Base-by-base conservation (phyloP, 2,888 invertebrate species). In the Melikaiella ostensackeni region DNA sequence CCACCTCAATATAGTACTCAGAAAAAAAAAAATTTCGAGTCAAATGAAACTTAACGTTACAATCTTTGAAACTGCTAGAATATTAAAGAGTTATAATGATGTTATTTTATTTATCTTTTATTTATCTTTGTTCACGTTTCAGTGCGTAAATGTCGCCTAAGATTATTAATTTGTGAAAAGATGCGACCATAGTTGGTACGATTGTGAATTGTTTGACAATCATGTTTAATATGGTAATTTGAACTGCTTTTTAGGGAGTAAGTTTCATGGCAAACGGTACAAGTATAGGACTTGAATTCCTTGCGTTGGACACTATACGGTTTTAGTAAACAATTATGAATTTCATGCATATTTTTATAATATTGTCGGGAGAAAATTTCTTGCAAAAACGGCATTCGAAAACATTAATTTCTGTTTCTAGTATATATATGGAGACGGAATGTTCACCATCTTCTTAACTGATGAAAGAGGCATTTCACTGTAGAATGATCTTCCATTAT, bases 321-420 rank as follows among this genome's bases (percentile, higher is more conserved):
- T 38, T 64, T 64, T 38, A 64, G 21, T 7, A 24, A 7, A 38
- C 64, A 64, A 7, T 42, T 35, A 38, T 42, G 64, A 16, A 64
- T 21, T 24, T 64, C 64, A n/a, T 64, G 64, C 13, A 35, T 6
- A 64, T 35, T 64, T 38, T 64, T 35, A 35, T 64, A 64, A 38
- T 38, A 38, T 64, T 64, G 38, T 24, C 42, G 38, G 0, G 64
- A 33, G 24, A 64, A 64, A n/a, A 24, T 38, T 64, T 64, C 21
- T 64, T 64, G 24, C 64, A 64, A 38, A 42, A 64, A 7, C 38
- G 38, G 24, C 64, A 64, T 11, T 35, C 42, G 16, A 16, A 5
- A 42, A 16, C 16, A 42, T 16, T 16, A 42, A 16, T 16, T 16
- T 42, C 16, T 42, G 42, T 16, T 42, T 42, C 42, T 16, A n/a